A percentile compares a stretch with the other conserved stretches of the same genome.
Conservation (phyloP, 2,797 vertebrate genomes). For the Centropyge bicolor region DNA sequence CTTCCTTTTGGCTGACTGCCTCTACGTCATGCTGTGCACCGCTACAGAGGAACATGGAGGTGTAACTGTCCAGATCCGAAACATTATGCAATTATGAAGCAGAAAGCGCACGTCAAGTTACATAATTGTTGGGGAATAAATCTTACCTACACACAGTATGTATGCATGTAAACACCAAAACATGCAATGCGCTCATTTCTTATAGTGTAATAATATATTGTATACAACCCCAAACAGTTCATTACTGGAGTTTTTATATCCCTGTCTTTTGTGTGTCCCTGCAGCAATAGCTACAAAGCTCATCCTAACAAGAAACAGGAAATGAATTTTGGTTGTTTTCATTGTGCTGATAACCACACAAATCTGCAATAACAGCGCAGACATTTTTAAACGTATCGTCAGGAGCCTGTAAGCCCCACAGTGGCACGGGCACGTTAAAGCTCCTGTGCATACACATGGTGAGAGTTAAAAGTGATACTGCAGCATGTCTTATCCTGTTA, state of each 20-base stretch:
- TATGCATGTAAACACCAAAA: slow-evolving; percentile 5
- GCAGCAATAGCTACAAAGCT: slow-evolving; percentile 49
- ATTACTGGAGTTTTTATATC: slow-evolving; percentile 30
- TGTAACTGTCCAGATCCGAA: slow-evolving; percentile 13
- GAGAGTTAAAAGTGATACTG: slow-evolving; percentile 49
- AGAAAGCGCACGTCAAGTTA: not conserved
- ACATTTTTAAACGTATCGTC: slow-evolving; percentile 36
- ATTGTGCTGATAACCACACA: slow-evolving; percentile 43
- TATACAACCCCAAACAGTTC: slow-evolving; percentile 3
- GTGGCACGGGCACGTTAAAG: slow-evolving; percentile 28
- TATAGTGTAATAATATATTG: slow-evolving; percentile 11
- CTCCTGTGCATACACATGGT: slow-evolving; percentile 36
- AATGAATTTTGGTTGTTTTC: slow-evolving; percentile 66
- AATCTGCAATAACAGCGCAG: slow-evolving; percentile 50
- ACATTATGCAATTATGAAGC: slow-evolving; percentile 7
- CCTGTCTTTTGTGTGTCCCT: slow-evolving; percentile 26
- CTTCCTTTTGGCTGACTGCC: slow-evolving; percentile 67
- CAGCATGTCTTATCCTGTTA: slow-evolving; percentile 70
- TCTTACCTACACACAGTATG: not conserved
- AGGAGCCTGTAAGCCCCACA: slow-evolving; percentile 40
- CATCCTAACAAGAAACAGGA: slow-evolving; percentile 62
- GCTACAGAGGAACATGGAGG: slow-evolving; percentile 43
- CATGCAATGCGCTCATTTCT: not conserved
- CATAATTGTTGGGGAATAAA: not conserved
- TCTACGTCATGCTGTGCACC: slow-evolving; percentile 51